Evolutionary conservation across 1,140 invertebrate species (phyloP), one percentile per base, ranked within the genome.

Genomic region (Megathymus violae): DNA sequence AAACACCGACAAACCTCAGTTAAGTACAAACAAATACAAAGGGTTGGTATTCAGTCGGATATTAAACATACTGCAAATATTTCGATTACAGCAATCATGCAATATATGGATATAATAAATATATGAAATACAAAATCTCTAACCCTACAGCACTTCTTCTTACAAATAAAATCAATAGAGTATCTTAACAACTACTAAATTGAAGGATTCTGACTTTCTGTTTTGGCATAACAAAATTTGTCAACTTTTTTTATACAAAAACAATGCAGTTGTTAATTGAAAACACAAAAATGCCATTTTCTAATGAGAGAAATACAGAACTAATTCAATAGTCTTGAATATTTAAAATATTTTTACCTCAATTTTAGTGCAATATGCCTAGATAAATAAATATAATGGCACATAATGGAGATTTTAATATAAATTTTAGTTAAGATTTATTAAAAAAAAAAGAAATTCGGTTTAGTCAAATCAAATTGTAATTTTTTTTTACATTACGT

Each of bases 21-120:
- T 79, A 82, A 82, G 78, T 82, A 82, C 80, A 78, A 80, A 78
- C 71, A 78, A 77, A 81, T 81, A 78, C 27, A n/a, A n/a, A n/a
- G 64, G 63, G 67, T 64, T 46, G 51, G 64, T 69, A 64, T 71
- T 80, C 77, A 82, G 80, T 82, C 80, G 70, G 59, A 78, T 63
- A 52, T 36, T 74, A 65, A 27, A 34, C n/a, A 11, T 46, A 31
- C 27, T 44, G 31, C 6, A 58, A n/a, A 58, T 58, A n/a, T 56
- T 56, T 31, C 17, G 13, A 56, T 56, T 56, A 41, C 9, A 41
- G 14, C 16, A 43, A 58, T 25, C 54, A 58, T 19, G 40, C 25
- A 58, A 44, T 44, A 46, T 44, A 34, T 22, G 7, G 25, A 40
- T 16, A 41, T 44, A 41, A 68, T 58, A 48, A 52, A 40, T 64